phyloP scores from a whole-genome alignment of 1,140 invertebrate species.

The Macrobrachium nipponense region DNA sequence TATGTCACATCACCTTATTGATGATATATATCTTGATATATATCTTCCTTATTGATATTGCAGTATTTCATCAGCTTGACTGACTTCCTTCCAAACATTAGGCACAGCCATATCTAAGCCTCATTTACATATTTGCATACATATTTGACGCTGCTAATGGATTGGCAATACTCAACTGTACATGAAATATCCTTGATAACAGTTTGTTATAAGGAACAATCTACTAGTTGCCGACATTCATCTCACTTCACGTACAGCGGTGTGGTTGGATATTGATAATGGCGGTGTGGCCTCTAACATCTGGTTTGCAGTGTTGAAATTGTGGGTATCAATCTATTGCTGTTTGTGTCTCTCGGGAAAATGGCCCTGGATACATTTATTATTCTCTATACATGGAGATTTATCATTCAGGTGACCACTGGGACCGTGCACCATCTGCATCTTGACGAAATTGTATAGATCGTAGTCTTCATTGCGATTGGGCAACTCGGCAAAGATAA shows the following conservation, averaged over 20 bases:
- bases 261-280: neutral
- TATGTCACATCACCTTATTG: constrained; percentile 65
- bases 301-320: neutral
- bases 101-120: constrained; percentile 8
- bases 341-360: neutral
- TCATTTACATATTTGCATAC: constrained; percentile 20
- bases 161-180: neutral
- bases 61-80: constrained; percentile 65
- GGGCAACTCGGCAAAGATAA: constrained; percentile 3
- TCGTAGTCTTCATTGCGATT: neutral
- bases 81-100: neutral
- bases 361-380: neutral
- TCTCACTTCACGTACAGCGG: no score
- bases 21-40: constrained; percentile 60
- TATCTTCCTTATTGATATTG: constrained; percentile 63
- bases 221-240: neutral
- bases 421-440: neutral
- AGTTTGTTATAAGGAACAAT: neutral
- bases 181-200: constrained; percentile 6
- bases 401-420: neutral
- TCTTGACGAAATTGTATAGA: neutral
- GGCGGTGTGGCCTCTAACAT: neutral
- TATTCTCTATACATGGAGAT: neutral
- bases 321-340: neutral
- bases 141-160: constrained; percentile 15